Conservation (phyloP, 2,113 vertebrate genomes). For the Athene noctua region DNA sequence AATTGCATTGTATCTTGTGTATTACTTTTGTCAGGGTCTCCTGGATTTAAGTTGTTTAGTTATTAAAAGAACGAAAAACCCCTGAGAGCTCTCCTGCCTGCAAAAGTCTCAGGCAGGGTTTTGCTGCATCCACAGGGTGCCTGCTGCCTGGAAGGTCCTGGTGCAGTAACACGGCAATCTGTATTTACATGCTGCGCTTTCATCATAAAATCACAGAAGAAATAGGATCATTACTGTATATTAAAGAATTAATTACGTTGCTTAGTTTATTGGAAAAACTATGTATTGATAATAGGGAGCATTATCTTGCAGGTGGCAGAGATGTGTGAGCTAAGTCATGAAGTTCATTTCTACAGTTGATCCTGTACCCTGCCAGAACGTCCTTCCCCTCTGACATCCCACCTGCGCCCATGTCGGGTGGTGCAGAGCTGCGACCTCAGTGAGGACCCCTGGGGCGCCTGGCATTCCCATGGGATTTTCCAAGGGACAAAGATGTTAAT, state of each 20-base stretch:
- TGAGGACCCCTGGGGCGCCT: not conserved
- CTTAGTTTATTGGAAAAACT: not conserved
- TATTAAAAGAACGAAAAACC: not conserved
- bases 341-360: not conserved
- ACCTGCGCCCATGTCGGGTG: rapidly evolving
- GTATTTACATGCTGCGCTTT: not conserved
- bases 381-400: not conserved
- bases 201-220: not conserved
- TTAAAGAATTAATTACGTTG: not conserved
- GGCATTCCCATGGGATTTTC: not conserved
- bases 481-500: not conserved
- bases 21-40: not conserved
- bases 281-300: not conserved
- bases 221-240: not conserved
- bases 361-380: not conserved
- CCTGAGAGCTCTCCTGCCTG: not conserved
- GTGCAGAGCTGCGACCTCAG: not conserved
- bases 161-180: not conserved
- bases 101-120: not conserved
- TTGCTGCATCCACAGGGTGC: not conserved
- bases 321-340: rapidly evolving
- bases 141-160: not conserved
- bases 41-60: not conserved
- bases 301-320: not conserved
- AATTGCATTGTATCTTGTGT: not conserved